phyloP scores from a whole-genome alignment of 2,888 invertebrate genomes.

The Sarcophaga rosellei region DNA sequence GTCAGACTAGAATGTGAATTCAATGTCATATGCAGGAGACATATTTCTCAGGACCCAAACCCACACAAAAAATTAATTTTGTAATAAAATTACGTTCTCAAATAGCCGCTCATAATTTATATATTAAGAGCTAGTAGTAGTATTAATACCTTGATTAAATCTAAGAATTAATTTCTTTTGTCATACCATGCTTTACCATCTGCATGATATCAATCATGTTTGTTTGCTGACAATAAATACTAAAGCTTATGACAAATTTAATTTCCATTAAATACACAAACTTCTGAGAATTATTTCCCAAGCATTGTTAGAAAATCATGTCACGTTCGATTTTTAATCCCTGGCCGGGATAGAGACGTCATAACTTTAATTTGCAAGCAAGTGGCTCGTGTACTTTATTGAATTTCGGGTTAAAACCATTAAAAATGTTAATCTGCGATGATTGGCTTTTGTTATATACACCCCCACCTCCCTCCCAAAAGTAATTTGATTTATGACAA shows the following conservation, averaged over 20 bases:
- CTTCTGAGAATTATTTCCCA: not conserved
- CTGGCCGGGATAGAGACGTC: not conserved
- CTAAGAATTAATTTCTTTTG: no score
- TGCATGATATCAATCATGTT: not conserved
- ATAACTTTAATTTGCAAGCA: slow-evolving; percentile 16
- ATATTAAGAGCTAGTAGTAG: no score
- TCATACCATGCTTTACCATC: no score
- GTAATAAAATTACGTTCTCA: no score
- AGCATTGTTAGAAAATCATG: not conserved
- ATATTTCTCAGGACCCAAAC: no score
- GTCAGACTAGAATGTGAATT: no score
- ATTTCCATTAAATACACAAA: not conserved
- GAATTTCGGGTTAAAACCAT: slow-evolving; percentile 32
- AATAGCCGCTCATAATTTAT: no score
- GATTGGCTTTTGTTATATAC: not conserved
- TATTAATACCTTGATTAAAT: no score
- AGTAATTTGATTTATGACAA: slow-evolving; percentile 49
- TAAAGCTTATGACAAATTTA: not conserved
- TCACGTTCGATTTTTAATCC: not conserved
- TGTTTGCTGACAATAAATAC: not conserved
- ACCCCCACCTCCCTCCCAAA: not conserved
- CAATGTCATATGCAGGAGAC: no score
- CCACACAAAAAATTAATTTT: no score
- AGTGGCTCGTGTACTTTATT: slow-evolving; percentile 6
- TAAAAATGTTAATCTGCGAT: slow-evolving; percentile 38